Conservation (phyloP, 1,140 invertebrate species). For the Sycophila sp. region DNA sequence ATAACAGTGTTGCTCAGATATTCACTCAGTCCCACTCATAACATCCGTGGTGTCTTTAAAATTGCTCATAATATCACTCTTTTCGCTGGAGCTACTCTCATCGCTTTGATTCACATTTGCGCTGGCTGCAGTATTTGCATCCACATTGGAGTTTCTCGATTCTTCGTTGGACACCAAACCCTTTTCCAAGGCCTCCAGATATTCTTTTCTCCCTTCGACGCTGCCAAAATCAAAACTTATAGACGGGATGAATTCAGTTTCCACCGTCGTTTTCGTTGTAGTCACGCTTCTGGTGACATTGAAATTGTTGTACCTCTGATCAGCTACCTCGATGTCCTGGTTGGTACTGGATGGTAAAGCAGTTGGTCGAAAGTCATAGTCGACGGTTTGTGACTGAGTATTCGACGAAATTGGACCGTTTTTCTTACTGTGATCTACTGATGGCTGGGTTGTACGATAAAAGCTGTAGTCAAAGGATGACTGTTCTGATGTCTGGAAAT, state of each 20-base stretch:
- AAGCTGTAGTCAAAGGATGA: no score
- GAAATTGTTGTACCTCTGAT: background rate
- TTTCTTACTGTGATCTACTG: no score
- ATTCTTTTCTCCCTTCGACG: constrained; percentile 52
- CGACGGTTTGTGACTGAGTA: background rate
- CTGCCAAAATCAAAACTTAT: constrained; percentile 58
- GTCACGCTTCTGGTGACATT: background rate
- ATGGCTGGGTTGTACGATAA: no score
- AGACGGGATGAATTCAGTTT: constrained; percentile 59
- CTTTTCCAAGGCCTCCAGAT: constrained; percentile 53
- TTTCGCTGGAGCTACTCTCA: background rate
- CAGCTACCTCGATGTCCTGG: background rate
- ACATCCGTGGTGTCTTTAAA: background rate
- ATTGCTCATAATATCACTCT: constrained; percentile 25
- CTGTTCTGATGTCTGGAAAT: no score
- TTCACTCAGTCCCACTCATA: constrained; percentile 20
- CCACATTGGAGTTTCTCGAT: background rate
- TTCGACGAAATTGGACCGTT: no score
- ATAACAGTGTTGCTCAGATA: no score
- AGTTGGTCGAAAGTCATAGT: background rate
- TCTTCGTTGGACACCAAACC: constrained; percentile 47
- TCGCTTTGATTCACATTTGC: background rate
- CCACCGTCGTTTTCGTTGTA: constrained; percentile 40
- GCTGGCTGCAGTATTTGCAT: background rate
- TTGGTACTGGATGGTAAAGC: background rate